Conservation (phyloP, 2,888 invertebrate species). For the Parelbella ahira region DNA sequence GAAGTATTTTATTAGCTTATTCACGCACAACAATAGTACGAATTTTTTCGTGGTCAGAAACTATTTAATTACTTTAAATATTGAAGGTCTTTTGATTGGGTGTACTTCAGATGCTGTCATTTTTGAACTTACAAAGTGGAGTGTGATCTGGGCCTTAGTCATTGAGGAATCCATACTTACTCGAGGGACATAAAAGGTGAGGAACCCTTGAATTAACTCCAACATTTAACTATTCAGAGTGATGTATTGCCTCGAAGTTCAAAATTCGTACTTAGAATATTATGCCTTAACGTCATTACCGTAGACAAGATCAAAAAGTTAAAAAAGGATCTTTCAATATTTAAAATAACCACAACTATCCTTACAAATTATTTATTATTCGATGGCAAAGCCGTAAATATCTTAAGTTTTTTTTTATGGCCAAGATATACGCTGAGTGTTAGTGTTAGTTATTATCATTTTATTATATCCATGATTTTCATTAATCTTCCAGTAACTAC, state of each 20-base stretch:
- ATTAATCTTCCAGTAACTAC: conserved; percentile 35
- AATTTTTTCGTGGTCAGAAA: conserved; percentile 12
- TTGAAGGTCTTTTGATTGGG: conserved; percentile 4
- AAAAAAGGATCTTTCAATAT: conserved; percentile 8
- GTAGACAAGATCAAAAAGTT: too few species aligned
- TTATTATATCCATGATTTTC: conserved; percentile 28
- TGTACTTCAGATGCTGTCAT: too few species aligned
- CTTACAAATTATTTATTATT: conserved; percentile 12
- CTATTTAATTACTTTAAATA: conserved; percentile 2
- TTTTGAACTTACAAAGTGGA: too few species aligned
- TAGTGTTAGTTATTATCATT: conserved; percentile 21
- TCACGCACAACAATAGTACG: conserved; percentile 1
- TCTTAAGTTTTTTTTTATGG: conserved; percentile 19
- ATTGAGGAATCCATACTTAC: not conserved
- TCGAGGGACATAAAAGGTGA: too few species aligned
- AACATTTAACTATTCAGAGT: too few species aligned
- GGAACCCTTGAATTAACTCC: too few species aligned
- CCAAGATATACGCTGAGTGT: conserved; percentile 23
- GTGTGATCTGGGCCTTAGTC: too few species aligned
- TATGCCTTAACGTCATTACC: too few species aligned
- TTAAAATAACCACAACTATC: conserved; percentile 3
- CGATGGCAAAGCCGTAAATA: conserved; percentile 20
- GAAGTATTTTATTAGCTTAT: too few species aligned
- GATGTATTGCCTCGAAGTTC: too few species aligned
- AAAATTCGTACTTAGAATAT: too few species aligned